Base-by-base conservation (phyloP, 2,113 vertebrate genomes). In the Chlorocebus sabaeus region DNA sequence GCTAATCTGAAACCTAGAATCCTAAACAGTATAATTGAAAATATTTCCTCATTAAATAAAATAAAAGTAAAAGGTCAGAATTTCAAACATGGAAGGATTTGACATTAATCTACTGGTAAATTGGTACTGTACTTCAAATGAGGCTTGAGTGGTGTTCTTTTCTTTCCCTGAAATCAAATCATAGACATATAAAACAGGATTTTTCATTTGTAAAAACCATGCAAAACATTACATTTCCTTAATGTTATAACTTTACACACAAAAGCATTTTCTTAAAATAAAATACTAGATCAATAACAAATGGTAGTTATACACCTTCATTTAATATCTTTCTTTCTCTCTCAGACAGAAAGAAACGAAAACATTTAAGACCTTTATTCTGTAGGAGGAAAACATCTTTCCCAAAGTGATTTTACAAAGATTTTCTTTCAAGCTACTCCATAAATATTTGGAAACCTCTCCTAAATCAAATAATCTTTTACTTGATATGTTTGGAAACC, bases 31-130 rank as follows among this genome's bases (percentile, higher is more conserved):
- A 8, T 92, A 92, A 76, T 81, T 86, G 48, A 23, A 89, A 95
- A 93, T 91, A 95, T 95, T 92, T 96, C 27, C 52, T 18, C 17
- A 84, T 95, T 81, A 92, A 96, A 93, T 30, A 67, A 96, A 97
- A 50, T 75, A 59, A 89, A 93, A 80, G 4, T 35, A 86, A 96
- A 97, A 95, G 84, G 76, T 87, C 84, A 85, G 80, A 83, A 52
- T 90, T 38, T 90, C 55, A 92, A 94, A 95, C 83, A 32, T 30
- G 75, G 67, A 13, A 89, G 2, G 10, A 61, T 61, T 96, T 96
- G 75, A 91, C 50, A 72, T 89, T 93, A 72, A 72, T 89, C 25
- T 92, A 50, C 30, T 72, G 48, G 6, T 35, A 96, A 91, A 93
- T 81, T 35, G 14, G 45, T 78, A 75, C 16, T n/a, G 13, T 64